Conservation (phyloP, 2,888 invertebrate genomes). For the Saturnia pavonia region DNA sequence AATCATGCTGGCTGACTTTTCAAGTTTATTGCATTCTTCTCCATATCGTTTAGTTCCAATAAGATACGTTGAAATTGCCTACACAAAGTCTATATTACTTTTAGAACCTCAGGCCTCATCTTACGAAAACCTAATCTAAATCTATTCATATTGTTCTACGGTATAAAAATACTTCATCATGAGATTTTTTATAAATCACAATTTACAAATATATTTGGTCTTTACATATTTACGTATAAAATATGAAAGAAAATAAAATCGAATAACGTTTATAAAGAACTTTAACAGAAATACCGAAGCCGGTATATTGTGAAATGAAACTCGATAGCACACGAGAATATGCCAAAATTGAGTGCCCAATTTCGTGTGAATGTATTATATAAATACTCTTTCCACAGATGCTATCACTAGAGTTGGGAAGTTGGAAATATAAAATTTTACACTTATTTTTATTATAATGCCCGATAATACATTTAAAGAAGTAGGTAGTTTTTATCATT, state of each 20-base stretch:
- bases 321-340: conserved; percentile 14
- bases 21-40: no score
- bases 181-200: not conserved
- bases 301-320: conserved; percentile 18
- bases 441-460: conserved; percentile 12
- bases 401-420: conserved; percentile 15
- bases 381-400: conserved; percentile 21
- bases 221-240: not conserved
- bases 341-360: conserved; percentile 22
- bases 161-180: not conserved
- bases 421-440: conserved; percentile 17
- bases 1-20: no score
- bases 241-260: not conserved
- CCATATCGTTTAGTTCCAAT: no score
- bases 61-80: no score
- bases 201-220: not conserved
- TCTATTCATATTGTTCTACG: no score
- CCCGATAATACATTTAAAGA: not conserved
- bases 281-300: conserved; percentile 17
- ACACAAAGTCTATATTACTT: no score
- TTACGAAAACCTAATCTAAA: no score
- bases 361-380: conserved; percentile 20
- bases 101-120: no score
- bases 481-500: not conserved
- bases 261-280: conserved; percentile 4